Evolutionary conservation across 2,888 invertebrate species (phyloP).

Genomic region (Microchrysa polita): DNA sequence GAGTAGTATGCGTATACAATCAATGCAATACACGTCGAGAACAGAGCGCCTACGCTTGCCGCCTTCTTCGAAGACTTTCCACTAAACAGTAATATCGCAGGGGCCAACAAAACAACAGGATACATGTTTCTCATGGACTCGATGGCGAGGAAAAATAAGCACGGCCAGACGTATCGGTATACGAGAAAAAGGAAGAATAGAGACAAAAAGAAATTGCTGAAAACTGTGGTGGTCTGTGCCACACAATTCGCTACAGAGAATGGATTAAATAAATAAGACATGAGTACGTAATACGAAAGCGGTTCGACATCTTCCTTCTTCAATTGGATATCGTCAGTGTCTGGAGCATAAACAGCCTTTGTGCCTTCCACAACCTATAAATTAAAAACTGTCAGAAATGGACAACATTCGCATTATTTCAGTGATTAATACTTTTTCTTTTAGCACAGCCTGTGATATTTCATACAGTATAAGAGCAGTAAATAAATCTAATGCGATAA

Average conservation of each 20-base stretch:
- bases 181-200: slow-evolving; percentile 76
- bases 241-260: slow-evolving; percentile 87
- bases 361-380: slow-evolving; percentile 55
- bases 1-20: slow-evolving; percentile 63
- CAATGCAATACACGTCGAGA: slow-evolving; percentile 52
- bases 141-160: slow-evolving; percentile 77
- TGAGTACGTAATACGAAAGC: slow-evolving; percentile 75
- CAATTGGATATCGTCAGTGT: slow-evolving; percentile 69
- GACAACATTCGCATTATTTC: background rate
- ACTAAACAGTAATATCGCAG: slow-evolving; percentile 71
- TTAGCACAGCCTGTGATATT: slow-evolving; percentile 76
- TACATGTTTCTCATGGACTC: slow-evolving; percentile 85
- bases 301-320: slow-evolving; percentile 54
- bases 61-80: slow-evolving; percentile 45
- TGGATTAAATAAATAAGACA: slow-evolving; percentile 89
- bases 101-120: slow-evolving; percentile 84
- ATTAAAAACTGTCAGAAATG: too few species aligned
- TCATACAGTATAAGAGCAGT: slow-evolving; percentile 78
- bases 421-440: slow-evolving; percentile 62
- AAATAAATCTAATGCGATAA: slow-evolving; percentile 78
- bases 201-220: slow-evolving; percentile 85
- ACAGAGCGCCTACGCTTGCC: slow-evolving; percentile 52
- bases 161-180: slow-evolving; percentile 70
- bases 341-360: slow-evolving; percentile 67
- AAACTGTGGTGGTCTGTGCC: slow-evolving; percentile 88